Percentiles rank a stretch among this genome's conserved stretches.
phyloP scores from a whole-genome alignment of 2,888 invertebrate species.

The Alentia gelatinosa region DNA sequence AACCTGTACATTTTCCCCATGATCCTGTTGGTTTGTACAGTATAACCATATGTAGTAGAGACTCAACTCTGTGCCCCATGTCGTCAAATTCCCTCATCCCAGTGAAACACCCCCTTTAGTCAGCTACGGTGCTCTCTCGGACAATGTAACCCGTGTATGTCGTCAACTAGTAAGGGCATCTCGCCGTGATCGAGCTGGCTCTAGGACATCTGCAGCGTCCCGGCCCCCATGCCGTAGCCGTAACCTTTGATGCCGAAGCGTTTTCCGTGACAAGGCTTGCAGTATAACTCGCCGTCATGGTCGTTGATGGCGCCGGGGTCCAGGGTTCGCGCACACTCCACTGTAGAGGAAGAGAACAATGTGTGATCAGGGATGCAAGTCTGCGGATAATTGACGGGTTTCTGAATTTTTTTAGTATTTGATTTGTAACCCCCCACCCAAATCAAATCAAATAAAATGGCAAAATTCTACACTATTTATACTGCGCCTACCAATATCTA shows the following conservation, averaged over 20 bases:
- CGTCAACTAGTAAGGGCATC: background rate
- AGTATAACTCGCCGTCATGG: conserved; percentile 94
- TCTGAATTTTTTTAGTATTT: too few species aligned
- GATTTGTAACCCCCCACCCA: too few species aligned
- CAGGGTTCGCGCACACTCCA: background rate
- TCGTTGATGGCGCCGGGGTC: conserved; percentile 84
- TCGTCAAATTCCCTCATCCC: background rate
- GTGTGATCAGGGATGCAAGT: too few species aligned
- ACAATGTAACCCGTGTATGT: too few species aligned
- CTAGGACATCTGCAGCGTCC: conserved; percentile 28
- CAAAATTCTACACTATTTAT: too few species aligned
- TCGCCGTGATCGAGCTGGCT: background rate
- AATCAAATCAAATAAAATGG: too few species aligned
- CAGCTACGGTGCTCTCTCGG: too few species aligned
- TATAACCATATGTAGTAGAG: background rate
- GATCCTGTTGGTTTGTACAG: too few species aligned
- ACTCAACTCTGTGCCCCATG: background rate
- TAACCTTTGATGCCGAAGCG: conserved; percentile 91
- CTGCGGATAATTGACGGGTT: too few species aligned
- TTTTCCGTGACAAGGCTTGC: conserved; percentile 93
- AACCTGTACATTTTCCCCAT: too few species aligned
- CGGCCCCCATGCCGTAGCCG: conserved; percentile 73
- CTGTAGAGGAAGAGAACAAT: background rate
- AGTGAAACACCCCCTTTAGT: too few species aligned
- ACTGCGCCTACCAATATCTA: too few species aligned